These are phyloP conservation scores for Saguinus midas DNA, from an alignment of 2,113 vertebrate genomes.

Conservation along the genomic window DNA sequence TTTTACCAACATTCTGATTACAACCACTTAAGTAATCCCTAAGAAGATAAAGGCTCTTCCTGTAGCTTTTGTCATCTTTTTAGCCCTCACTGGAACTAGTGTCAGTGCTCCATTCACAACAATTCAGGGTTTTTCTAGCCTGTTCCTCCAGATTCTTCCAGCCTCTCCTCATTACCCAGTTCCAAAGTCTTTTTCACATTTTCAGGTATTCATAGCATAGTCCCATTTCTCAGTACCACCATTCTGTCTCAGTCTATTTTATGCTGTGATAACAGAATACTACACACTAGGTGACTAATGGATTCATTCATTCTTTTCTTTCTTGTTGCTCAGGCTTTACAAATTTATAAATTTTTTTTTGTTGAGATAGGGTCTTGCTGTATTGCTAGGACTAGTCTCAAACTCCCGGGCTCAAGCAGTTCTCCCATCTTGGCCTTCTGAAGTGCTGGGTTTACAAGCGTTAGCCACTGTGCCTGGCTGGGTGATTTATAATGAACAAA, in stretches of 20 bases:
- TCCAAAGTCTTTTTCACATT: neutral
- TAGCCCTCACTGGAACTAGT: neutral
- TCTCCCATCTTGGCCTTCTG: no score
- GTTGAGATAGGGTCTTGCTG: no score
- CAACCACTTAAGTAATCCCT: neutral
- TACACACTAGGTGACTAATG: neutral
- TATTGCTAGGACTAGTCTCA: no score
- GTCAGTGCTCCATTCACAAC: neutral
- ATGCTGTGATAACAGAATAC: neutral
- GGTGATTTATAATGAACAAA: neutral
- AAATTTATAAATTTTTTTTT: no score
- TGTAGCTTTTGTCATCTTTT: neutral
- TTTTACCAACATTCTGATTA: neutral
- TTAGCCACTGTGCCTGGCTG: neutral
- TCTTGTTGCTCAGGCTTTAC: no score
- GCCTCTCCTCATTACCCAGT: neutral
- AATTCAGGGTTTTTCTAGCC: neutral
- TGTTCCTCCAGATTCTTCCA: neutral
- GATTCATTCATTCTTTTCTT: no score
- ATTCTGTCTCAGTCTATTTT: neutral
- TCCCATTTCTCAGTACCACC: neutral
- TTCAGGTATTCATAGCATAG: neutral
- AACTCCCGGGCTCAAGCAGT: no score
- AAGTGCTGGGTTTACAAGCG: no score
- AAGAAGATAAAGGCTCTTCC: neutral